phyloP scores from a whole-genome alignment of 1,140 invertebrate genomes.

The Sarcophaga peregrina region DNA sequence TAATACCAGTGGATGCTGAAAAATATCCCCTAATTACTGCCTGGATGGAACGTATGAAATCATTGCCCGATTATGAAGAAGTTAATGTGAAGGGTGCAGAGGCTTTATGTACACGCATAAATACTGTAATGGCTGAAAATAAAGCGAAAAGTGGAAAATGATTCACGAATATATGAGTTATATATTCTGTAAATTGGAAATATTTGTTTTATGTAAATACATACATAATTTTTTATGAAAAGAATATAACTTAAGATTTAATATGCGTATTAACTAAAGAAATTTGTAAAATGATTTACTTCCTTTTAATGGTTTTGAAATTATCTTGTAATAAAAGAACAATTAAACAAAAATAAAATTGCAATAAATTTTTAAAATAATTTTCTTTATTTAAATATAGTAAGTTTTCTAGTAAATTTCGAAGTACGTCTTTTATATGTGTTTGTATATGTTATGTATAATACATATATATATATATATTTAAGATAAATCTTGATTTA shows the following conservation, averaged over 20 bases:
- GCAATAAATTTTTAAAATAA: conserved; percentile 33
- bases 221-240: not conserved
- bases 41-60: conserved; percentile 55
- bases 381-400: conserved; percentile 21
- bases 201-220: no score
- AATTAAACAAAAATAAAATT: conserved; percentile 12
- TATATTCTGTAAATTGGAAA: no score
- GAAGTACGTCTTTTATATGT: conserved; percentile 34
- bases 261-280: no score
- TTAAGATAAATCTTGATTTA: not conserved
- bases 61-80: conserved; percentile 56
- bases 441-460: not conserved
- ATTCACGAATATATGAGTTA: not conserved
- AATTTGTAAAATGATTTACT: no score
- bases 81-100: conserved; percentile 56
- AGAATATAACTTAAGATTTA: not conserved
- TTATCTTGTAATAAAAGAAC: no score
- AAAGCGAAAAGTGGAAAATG: conserved; percentile 42
- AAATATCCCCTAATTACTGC: conserved; percentile 49
- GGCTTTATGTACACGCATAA: conserved; percentile 50
- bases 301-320: not conserved
- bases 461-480: not conserved
- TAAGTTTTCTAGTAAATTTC: conserved; percentile 40
- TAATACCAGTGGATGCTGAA: conserved; percentile 56
- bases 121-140: conserved; percentile 52